phyloP scores from a whole-genome alignment of 2,888 invertebrate species.

The Ormia ochracea region DNA sequence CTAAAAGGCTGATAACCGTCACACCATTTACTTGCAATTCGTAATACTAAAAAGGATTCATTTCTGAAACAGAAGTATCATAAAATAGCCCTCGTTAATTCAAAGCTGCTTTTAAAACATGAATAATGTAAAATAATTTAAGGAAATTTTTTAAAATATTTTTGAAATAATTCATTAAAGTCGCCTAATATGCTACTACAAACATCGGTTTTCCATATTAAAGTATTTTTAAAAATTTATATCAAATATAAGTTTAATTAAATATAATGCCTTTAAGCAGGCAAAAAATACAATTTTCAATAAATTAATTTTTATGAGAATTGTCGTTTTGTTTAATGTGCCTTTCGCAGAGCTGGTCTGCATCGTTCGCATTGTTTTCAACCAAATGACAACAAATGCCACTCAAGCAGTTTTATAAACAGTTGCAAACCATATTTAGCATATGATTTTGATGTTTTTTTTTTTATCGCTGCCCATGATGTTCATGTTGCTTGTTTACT shows the following conservation, averaged over 20 bases:
- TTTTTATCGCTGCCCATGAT: slow-evolving; percentile 15
- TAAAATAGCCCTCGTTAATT: no score
- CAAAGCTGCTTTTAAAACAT: no score
- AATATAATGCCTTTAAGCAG: slow-evolving; percentile 32
- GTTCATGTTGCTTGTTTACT: slow-evolving; percentile 56
- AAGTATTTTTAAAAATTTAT: neutral
- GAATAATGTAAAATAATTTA: no score
- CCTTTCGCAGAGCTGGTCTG: slow-evolving; percentile 22
- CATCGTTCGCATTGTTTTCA: slow-evolving; percentile 2
- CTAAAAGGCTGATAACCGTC: no score
- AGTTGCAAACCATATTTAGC: neutral
- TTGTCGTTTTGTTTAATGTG: slow-evolving; percentile 52
- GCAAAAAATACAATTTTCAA: neutral
- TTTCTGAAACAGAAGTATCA: no score
- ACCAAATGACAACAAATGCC: slow-evolving; percentile 35
- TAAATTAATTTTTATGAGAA: slow-evolving; percentile 28
- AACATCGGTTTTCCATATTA: neutral
- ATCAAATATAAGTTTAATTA: slow-evolving; percentile 38
- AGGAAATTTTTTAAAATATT: no score
- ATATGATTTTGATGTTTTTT: neutral
- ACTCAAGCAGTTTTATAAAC: slow-evolving; percentile 34
- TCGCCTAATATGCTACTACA: neutral
- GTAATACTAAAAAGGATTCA: no score
- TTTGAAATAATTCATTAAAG: no score
- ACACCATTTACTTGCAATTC: no score